Conservation (phyloP, 2,797 vertebrate species). For the Heterohyrax brucei region DNA sequence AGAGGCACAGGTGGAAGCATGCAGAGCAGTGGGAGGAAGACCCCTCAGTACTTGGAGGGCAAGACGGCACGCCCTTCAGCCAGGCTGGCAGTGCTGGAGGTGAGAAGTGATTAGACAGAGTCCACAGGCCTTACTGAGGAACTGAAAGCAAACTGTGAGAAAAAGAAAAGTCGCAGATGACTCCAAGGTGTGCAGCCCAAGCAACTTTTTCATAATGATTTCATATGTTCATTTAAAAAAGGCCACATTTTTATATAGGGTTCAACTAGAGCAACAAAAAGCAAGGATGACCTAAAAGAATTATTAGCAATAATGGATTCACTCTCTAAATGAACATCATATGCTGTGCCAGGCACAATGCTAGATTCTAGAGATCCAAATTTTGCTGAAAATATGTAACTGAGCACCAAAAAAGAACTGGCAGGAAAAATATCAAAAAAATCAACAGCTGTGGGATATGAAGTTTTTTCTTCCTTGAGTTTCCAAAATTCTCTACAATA, state of each 20-base stretch:
- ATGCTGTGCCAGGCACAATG: neutral
- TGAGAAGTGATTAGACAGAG: neutral
- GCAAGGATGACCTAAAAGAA: neutral
- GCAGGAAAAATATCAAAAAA: constrained; percentile 24
- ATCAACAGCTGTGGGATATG: neutral
- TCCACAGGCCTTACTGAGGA: neutral
- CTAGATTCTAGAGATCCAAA: neutral
- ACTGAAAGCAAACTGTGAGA: neutral
- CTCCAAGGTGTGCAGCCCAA: neutral
- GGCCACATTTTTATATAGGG: neutral
- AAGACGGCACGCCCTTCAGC: neutral
- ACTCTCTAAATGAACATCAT: neutral
- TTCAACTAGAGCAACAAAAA: constrained; percentile 3
- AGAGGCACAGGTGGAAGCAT: neutral
- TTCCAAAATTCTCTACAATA: constrained; percentile 3
- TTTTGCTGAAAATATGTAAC: neutral
- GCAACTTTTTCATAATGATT: neutral
- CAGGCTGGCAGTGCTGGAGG: neutral
- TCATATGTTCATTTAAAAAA: neutral
- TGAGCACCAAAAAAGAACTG: neutral
- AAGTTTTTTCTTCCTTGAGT: neutral
- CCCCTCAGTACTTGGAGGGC: neutral
- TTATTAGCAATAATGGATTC: neutral
- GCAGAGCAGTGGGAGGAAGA: neutral
- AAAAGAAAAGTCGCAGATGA: neutral